phyloP scores from a whole-genome alignment of 2,797 vertebrate genomes.

The Amblyopsis hoosieri region DNA sequence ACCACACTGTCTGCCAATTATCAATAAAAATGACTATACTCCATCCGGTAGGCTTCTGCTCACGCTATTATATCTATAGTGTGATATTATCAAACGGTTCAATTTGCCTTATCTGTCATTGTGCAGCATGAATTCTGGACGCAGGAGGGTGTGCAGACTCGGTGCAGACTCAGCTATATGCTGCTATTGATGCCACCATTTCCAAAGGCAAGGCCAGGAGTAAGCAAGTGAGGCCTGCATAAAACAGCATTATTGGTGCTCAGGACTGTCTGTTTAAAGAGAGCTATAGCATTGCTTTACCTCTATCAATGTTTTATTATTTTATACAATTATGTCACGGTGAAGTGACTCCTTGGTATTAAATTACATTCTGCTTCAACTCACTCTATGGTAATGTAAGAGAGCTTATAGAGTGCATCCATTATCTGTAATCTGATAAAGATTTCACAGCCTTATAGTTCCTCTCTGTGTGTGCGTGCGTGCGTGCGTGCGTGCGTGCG shows the following conservation, averaged over 20 bases:
- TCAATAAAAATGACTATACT: conserved; percentile 53
- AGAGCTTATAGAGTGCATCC: conserved; percentile 68
- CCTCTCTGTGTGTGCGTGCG: conserved; percentile 25
- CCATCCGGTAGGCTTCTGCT: conserved; percentile 18
- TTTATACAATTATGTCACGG: conserved; percentile 57
- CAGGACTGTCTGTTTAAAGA: conserved; percentile 21
- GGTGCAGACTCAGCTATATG: too few species aligned
- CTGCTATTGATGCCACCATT: too few species aligned
- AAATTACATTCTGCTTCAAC: conserved; percentile 44
- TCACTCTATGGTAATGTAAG: conserved; percentile 58
- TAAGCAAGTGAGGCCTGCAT: conserved; percentile 28
- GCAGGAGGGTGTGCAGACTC: too few species aligned
- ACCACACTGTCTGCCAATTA: conserved; percentile 45
- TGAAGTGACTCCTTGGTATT: conserved; percentile 55
- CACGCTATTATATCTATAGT: too few species aligned
- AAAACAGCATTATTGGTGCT: conserved; percentile 28
- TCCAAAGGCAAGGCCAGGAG: too few species aligned
- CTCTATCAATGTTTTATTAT: conserved; percentile 46
- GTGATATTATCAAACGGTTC: conserved; percentile 29
- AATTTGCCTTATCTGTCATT: too few species aligned
- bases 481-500: conserved; percentile 13
- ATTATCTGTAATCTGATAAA: conserved; percentile 73
- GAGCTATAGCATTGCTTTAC: conserved; percentile 35
- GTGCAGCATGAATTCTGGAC: too few species aligned
- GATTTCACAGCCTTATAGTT: conserved; percentile 44